phyloP scores from a whole-genome alignment of 2,113 vertebrate genomes.

The Leucosticte australis region DNA sequence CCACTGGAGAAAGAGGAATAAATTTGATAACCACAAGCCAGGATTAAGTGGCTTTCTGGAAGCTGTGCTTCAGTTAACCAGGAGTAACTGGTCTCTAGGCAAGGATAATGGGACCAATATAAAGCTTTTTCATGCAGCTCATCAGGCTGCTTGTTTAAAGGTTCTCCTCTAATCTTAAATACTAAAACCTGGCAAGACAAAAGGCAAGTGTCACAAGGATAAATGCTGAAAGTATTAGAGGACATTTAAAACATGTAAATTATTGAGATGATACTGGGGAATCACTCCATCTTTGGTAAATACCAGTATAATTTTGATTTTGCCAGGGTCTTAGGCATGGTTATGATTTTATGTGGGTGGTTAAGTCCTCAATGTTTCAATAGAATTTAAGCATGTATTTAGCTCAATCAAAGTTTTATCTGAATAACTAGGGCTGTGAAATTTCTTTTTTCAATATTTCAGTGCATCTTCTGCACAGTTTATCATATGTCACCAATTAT shows the following conservation, averaged over 20 bases:
- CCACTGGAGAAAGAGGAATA: background rate
- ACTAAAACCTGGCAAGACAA: background rate
- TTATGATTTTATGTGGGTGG: background rate
- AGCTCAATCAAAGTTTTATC: background rate
- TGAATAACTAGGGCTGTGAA: background rate
- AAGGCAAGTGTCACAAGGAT: background rate
- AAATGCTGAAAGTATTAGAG: background rate
- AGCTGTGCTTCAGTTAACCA: background rate
- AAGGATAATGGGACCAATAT: background rate
- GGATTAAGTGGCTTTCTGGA: background rate
- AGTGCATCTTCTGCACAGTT: background rate
- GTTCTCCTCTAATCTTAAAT: background rate
- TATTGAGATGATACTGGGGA: background rate
- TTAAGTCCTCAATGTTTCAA: background rate
- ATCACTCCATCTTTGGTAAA: background rate
- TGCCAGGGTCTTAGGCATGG: background rate
- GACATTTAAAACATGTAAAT: background rate
- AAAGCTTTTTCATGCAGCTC: background rate
- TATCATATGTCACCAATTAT: background rate
- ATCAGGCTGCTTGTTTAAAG: background rate
- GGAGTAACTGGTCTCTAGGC: background rate
- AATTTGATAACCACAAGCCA: background rate
- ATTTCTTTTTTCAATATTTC: background rate
- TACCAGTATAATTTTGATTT: background rate
- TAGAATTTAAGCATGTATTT: background rate